Evolutionary conservation across 2,888 invertebrate genomes (phyloP).

Genomic region (Chaitophorus viminalis): DNA sequence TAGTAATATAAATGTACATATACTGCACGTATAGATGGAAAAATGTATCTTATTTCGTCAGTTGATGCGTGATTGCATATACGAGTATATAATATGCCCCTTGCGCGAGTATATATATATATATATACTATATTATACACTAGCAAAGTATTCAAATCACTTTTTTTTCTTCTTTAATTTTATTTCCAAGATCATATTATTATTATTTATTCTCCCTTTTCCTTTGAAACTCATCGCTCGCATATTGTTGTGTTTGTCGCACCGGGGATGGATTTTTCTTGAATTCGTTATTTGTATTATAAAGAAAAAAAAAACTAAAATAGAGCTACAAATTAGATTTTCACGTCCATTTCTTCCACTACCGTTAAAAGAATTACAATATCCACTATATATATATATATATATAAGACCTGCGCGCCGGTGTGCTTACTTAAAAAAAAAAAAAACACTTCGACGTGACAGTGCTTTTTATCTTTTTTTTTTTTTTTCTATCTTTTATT

Average conservation of each 20-base stretch:
- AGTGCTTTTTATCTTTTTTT: background rate
- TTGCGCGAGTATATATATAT: background rate
- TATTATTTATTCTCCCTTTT: background rate
- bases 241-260: background rate
- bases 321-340: constrained; percentile 42
- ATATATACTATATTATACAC: too few species aligned
- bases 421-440: constrained; percentile 1
- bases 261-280: background rate
- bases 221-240: background rate
- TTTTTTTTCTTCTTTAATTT: background rate
- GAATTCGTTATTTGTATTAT: background rate
- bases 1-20: too few species aligned
- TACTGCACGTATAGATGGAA: background rate
- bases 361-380: constrained; percentile 39
- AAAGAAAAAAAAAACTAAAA: background rate
- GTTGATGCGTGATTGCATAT: background rate
- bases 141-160: background rate
- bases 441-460: background rate
- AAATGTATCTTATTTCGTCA: background rate
- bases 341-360: constrained; percentile 27
- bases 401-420: background rate
- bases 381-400: background rate
- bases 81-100: too few species aligned
- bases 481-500: background rate
- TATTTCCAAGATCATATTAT: constrained; percentile 10